Conservation (phyloP, 92 coral and sea anemone species). For the Pocillopora grandis region DNA sequence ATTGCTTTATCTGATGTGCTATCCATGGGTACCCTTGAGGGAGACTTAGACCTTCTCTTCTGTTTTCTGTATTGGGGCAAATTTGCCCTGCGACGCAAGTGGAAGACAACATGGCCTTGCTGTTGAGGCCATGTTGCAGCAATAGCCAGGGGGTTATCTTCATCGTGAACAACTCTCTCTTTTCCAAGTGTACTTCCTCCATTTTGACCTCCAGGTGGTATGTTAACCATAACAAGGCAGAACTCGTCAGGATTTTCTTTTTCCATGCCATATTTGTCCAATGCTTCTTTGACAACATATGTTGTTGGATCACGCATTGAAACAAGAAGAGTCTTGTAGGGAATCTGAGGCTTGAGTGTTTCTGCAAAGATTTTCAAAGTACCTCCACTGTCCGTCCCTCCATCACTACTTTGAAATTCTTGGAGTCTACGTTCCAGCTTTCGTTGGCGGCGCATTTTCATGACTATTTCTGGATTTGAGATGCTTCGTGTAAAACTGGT, state of each 20-base stretch:
- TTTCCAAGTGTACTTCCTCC: conserved; percentile 78
- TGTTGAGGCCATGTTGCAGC: conserved; percentile 97
- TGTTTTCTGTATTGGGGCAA: conserved; percentile 76
- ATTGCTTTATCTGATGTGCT: conserved; percentile 56
- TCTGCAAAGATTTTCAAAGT: conserved; percentile 95
- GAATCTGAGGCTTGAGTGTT: conserved; percentile 92
- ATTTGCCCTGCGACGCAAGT: conserved; percentile 89
- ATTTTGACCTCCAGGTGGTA: conserved; percentile 80
- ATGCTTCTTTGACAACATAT: conserved; percentile 81
- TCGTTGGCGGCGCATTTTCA: conserved; percentile 88
- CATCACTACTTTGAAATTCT: conserved; percentile 75
- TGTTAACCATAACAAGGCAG: conserved; percentile 94
- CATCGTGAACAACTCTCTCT: conserved; percentile 92
- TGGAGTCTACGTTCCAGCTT: conserved; percentile 79
- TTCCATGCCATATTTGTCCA: conserved; percentile 90
- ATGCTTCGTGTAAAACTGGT: conserved; percentile 90
- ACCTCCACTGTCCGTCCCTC: conserved; percentile 84
- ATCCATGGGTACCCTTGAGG: conserved; percentile 76
- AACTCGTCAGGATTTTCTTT: conserved; percentile 94
- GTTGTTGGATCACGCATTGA: conserved; percentile 88
- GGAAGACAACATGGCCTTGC: conserved; percentile 91
- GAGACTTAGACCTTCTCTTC: conserved; percentile 80
- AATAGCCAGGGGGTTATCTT: conserved; percentile 92
- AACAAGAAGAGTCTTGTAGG: conserved; percentile 91
- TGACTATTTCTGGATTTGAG: conserved; percentile 97